These are phyloP conservation scores for Dolichallabes microphthalmus DNA, from an alignment of 2,113 vertebrate genomes.

Conservation along the genomic window DNA sequence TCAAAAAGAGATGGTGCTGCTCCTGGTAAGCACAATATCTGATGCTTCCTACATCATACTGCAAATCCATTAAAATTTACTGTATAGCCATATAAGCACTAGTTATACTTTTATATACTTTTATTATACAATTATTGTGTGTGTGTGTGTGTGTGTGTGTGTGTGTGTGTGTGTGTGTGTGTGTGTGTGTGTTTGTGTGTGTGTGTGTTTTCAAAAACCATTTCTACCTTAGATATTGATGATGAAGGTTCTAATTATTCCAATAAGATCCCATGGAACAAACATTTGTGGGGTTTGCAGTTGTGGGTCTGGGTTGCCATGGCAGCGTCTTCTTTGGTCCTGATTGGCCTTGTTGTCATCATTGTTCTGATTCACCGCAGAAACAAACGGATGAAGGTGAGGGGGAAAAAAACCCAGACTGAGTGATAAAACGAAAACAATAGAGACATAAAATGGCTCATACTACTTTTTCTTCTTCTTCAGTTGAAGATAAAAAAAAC, in stretches of 20 bases:
- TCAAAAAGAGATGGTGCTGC: not conserved
- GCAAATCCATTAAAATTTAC: not conserved
- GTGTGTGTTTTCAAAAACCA: too few relatives aligned
- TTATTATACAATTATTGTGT: too few relatives aligned
- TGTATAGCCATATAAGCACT: not conserved
- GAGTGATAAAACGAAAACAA: not conserved
- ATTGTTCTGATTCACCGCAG: constrained; percentile 46
- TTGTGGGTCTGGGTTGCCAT: constrained; percentile 65
- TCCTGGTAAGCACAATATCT: constrained; percentile 10
- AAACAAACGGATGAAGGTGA: constrained; percentile 64
- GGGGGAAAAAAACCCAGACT: not conserved
- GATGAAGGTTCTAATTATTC: rapidly evolving
- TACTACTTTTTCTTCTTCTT: not conserved
- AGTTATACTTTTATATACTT: not conserved
- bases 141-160: not conserved
- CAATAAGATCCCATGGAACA: not conserved
- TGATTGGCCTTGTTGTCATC: constrained; percentile 52
- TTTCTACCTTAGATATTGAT: not conserved
- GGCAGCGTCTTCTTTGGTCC: constrained; percentile 48
- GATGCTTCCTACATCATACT: not conserved
- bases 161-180: not conserved
- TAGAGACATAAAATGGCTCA: not conserved
- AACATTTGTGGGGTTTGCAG: constrained; percentile 13
- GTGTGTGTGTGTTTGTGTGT: constrained; percentile 1
- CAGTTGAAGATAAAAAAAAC: constrained; percentile 54